Base-by-base conservation (phyloP, 2,113 vertebrate genomes). In the Nothoprocta perdicaria region DNA sequence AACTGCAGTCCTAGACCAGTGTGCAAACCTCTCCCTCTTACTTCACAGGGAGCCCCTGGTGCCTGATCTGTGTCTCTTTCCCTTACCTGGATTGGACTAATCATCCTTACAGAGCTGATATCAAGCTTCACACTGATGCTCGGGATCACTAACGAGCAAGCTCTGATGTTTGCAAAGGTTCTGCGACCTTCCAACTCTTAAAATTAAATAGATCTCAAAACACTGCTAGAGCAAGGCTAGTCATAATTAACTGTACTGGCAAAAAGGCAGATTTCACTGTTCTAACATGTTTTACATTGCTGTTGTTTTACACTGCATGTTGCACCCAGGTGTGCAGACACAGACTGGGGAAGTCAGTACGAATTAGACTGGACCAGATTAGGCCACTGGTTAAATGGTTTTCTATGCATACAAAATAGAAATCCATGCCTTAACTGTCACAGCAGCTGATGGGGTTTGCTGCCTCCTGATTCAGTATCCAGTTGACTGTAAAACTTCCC, bases 1-100 rank as follows among this genome's bases (percentile, higher is more conserved):
- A 35, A 23, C 16, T 12, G 40, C 26, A 23, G 43, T 1, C 43
- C 48, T 18, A 48, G 46, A 80, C 2, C 41, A 38, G 66, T 0
- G 4, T 7, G 26, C 1, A 1, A 55, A 58, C 53, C 53, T 48
- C 57, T 72, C 9, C 33, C 80, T 17, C 6, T 1, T 7, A 27
- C 3, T 23, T 31, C 26, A 27, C 26, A 43, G 46, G 1, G 3
- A 68, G 57, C 24, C 40, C 1, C n/a, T 29, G 50, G 57, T 22
- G 46, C 71, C 4, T 4, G 7, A 14, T 67, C 91, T 66, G 23
- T 21, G 45, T 13, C 26, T 48, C 73, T 72, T 78, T 35, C 18
- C 16, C 33, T 38, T 4, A 31, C 31, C 0, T 43, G 67, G 22
- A 27, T 0, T 67, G 35, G 53, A 66, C n/a, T 65, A 95, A 69